phyloP scores from a whole-genome alignment of 2,888 invertebrate species.

The Urechis unicinctus region DNA sequence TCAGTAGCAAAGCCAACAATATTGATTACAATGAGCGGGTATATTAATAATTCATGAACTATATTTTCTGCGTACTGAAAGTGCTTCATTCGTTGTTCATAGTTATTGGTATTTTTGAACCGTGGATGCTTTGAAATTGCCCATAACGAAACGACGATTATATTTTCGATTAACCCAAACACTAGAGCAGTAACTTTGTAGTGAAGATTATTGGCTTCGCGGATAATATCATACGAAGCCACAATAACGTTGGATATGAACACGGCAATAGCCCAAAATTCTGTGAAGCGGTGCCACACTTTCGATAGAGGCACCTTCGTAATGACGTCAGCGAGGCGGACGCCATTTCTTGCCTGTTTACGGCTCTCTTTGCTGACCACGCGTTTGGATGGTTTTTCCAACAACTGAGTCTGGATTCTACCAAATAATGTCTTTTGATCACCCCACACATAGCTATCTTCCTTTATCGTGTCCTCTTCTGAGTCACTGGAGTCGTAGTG shows the following conservation, averaged over 20 bases:
- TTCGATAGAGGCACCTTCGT: conserved; percentile 11
- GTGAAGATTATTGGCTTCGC: conserved; percentile 1
- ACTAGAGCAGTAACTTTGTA: conserved; percentile 12
- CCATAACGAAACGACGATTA: conserved; percentile 1
- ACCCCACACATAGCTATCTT: not conserved
- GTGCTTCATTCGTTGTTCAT: conserved; percentile 7
- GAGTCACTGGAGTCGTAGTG: not conserved
- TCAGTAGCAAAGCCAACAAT: conserved; percentile 15
- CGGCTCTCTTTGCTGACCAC: conserved; percentile 7
- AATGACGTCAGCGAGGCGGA: conserved; percentile 3
- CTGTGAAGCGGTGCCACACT: conserved; percentile 7
- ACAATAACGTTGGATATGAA: conserved; percentile 10
- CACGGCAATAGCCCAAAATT: conserved; percentile 5
- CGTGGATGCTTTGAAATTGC: not conserved
- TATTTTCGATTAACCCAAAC: conserved; percentile 10
- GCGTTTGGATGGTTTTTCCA: not conserved
- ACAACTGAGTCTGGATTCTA: not conserved
- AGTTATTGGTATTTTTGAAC: not conserved
- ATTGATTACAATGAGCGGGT: conserved; percentile 11
- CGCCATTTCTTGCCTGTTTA: conserved; percentile 8
- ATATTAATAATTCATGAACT: conserved; percentile 14
- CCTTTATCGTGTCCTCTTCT: not conserved
- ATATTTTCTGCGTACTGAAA: conserved; percentile 18
- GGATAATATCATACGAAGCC: conserved; percentile 8
- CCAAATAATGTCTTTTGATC: conserved; percentile 8